Evolutionary conservation across 2,888 invertebrate species (phyloP), one percentile per base, ranked within the genome.

Genomic region (Folsomia manolachei): DNA sequence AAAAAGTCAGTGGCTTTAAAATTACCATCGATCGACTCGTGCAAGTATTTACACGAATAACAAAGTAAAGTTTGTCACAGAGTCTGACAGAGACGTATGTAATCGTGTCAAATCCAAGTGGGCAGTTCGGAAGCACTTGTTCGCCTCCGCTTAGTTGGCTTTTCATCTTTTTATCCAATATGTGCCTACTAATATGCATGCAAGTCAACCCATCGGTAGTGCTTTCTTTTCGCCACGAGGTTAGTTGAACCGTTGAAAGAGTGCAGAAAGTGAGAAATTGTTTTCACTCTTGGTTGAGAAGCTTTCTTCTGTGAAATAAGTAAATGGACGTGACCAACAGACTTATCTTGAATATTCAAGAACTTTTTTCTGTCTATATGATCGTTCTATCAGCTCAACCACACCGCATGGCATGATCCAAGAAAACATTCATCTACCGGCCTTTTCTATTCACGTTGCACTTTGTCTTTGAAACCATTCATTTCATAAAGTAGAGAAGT

Each of bases 81-180:
- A 26, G 19, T 11, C 14, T 25, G 25, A 21, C 23, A 1, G 53
- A 74, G 64, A 72, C 63, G 25, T 63, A 74, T 71, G 53, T 70
- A 23, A 25, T 39, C 11, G 68, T 71, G 75, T 73, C 73, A 71
- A 51, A 73, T 39, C 52, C 67, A 69, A 73, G 75, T 76, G 76
- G 74, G 74, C 76, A 76, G 74, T 74, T 76, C 74, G 72, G 72
- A 72, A 74, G 72, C 72, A 76, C 76, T 71, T 71, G 39, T 39
- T n/a, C n/a, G n/a, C n/a, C n/a, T n/a, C n/a, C n/a, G n/a, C n/a
- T n/a, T n/a, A n/a, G 27, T 19, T 56, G 27, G 66, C 24, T 56
- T 24, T 27, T 27, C 26, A 53, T 56, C 18, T 66, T 66, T 66
- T 52, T 66, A 52, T 23, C 52, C 52, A 14, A 60, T 60, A 19